Base-by-base conservation (phyloP, 1,140 invertebrate species). In the Arion vulgaris region DNA sequence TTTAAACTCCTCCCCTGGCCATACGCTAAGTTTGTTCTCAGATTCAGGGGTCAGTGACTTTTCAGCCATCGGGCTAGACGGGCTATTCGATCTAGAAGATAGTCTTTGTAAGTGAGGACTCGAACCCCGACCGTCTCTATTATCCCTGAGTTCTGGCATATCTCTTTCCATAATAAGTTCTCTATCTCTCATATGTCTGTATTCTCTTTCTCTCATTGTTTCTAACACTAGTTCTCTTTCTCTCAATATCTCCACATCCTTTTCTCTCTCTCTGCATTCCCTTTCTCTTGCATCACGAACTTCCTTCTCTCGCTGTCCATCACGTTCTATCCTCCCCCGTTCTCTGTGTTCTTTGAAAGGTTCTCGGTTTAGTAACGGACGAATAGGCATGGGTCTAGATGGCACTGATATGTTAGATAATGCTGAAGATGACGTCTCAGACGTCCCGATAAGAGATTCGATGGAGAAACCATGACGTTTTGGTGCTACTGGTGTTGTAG, bases 391-490 rank as follows among this genome's bases (percentile, higher is more conserved):
- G 32, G 81, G 53, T 38, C 53, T 39, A 53, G 72, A 15, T 39
- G 49, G 78, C 0, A 49, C 26, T 11, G 78, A 45, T 45, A 49
- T 49, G 2, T 69, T 11, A 23, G 57, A 23, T 39, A 36, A 5
- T 32, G 74, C 0, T 4, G 80, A 28, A 51, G 74, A n/a, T 28
- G 73, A 68, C 53, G 75, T 69, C 19, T 85, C 85, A 17, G 66
- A n/a, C 0, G 71, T 77, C 19, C 85, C 85, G 39, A 86, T 84
- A 17, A 86, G 66, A 13, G 85, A 84, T 26, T 86, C 85, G 76
- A 86, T 86, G 32, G 85, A 86, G 74, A 86, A 86, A 4, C 85
- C 83, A 72, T 85, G 83, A 19, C 83, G 73, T 69, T 84, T 86
- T 45, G 83, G 81, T 28, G 74, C 39, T 1, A 62, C 23, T 0